These are phyloP conservation scores for Oplegnathus fasciatus DNA, from an alignment of 2,113 vertebrate species.

Conservation along the genomic window DNA sequence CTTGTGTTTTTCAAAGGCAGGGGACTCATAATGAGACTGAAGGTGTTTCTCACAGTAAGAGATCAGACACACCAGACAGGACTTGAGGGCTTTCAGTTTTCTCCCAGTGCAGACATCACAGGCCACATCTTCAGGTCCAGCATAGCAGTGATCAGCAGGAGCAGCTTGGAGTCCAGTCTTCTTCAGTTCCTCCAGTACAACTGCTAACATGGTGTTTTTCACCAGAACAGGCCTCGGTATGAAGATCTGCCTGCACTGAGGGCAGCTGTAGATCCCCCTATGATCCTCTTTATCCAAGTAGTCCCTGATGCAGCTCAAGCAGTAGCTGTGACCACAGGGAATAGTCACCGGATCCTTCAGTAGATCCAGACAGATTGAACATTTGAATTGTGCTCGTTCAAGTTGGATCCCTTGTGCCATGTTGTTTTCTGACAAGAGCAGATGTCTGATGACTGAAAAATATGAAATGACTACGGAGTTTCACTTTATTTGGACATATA, in stretches of 20 bases:
- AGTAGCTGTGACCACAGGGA: constrained; percentile 88
- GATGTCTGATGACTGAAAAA: not conserved
- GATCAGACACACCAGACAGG: constrained; percentile 9
- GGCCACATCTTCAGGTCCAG: too few species aligned
- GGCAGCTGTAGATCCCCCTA: constrained; percentile 71
- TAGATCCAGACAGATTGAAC: constrained; percentile 81
- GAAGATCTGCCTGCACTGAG: constrained; percentile 60
- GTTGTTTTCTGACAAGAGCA: not conserved
- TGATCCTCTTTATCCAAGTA: constrained; percentile 45
- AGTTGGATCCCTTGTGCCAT: constrained; percentile 47
- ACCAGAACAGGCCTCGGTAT: constrained; percentile 54
- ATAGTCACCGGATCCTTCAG: constrained; percentile 80
- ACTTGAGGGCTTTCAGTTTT: constrained; percentile 20
- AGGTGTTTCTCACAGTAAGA: constrained; percentile 40
- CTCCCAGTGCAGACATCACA: not conserved
- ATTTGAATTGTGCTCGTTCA: constrained; percentile 20
- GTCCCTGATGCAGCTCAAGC: constrained; percentile 79
- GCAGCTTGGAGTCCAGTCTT: not conserved
- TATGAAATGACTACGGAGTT: not conserved
- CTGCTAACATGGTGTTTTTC: constrained; percentile 12
- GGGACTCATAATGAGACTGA: not conserved
- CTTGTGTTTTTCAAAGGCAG: constrained; percentile 12
- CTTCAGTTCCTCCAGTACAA: constrained; percentile 40
- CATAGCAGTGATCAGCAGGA: constrained; percentile 1
- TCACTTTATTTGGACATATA: not conserved